Evolutionary conservation across 2,797 vertebrate genomes (phyloP).

Genomic region (Melanotaenia trifasciata): DNA sequence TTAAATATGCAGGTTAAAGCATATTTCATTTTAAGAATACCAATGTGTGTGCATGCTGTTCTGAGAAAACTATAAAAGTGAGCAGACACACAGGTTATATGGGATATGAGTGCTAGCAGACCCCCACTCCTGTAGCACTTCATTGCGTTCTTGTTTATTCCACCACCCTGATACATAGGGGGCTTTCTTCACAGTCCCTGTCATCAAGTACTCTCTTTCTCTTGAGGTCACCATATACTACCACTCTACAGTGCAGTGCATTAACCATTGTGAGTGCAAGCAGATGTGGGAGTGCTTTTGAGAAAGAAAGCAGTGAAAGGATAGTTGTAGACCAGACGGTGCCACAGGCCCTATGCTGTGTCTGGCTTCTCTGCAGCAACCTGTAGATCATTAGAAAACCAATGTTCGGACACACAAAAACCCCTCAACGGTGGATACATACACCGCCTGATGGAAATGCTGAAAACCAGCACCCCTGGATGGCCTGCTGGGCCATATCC

Average conservation of each 20-base stretch:
- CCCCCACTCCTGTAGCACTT: not conserved
- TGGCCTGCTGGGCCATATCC: slow-evolving; percentile 64
- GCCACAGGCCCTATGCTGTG: slow-evolving; percentile 62
- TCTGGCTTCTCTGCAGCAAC: slow-evolving; percentile 50
- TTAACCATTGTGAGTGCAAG: slow-evolving; percentile 35
- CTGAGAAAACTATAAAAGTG: not conserved
- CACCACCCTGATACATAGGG: slow-evolving; percentile 1
- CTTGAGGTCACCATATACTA: slow-evolving; percentile 6
- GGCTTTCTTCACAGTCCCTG: slow-evolving; percentile 18
- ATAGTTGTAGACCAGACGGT: slow-evolving; percentile 69
- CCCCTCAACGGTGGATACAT: slow-evolving; percentile 33
- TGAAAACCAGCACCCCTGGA: slow-evolving; percentile 55
- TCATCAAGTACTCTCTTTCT: slow-evolving; percentile 29
- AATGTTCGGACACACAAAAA: slow-evolving; percentile 57
- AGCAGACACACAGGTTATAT: not conserved
- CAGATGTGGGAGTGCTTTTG: slow-evolving; percentile 39
- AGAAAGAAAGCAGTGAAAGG: slow-evolving; percentile 62
- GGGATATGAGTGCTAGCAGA: not conserved
- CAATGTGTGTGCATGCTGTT: too few species aligned
- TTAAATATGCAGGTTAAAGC: not conserved
- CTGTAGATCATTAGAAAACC: slow-evolving; percentile 61
- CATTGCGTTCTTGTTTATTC: slow-evolving; percentile 18
- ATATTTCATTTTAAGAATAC: not conserved
- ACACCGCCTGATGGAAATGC: slow-evolving; percentile 52
- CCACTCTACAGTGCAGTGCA: slow-evolving; percentile 31